Evolutionary conservation across 2,888 invertebrate species (phyloP).

Genomic region (Lithosia quadra): DNA sequence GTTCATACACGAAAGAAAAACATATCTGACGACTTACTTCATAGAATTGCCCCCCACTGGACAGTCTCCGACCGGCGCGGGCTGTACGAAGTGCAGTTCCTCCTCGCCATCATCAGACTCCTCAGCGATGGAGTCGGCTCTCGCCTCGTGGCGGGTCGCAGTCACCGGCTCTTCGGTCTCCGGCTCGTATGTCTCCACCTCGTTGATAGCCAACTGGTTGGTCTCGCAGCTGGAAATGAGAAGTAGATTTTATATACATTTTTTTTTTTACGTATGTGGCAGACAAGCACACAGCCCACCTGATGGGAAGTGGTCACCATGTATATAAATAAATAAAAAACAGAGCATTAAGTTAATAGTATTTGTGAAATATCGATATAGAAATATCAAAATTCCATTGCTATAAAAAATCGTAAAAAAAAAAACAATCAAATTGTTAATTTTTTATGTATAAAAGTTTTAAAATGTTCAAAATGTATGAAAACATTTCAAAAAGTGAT

Average conservation of each 20-base stretch:
- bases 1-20: too few relatives aligned
- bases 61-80: constrained; percentile 32
- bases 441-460: not conserved
- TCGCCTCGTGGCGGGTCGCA: constrained; percentile 65
- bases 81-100: constrained; percentile 29
- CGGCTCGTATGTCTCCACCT: constrained; percentile 82
- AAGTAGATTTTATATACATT: not conserved
- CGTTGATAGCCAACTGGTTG: constrained; percentile 90
- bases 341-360: too few relatives aligned
- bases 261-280: too few relatives aligned
- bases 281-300: too few relatives aligned
- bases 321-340: too few relatives aligned
- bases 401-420: constrained; percentile 30
- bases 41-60: not conserved
- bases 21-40: constrained; percentile 19
- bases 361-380: too few relatives aligned
- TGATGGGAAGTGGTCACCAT: too few relatives aligned
- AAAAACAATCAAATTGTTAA: not conserved
- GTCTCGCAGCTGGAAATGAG: constrained; percentile 86
- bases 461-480: not conserved
- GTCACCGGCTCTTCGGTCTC: constrained; percentile 45
- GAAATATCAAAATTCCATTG: not conserved
- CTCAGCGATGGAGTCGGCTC: constrained; percentile 79
- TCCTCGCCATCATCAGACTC: constrained; percentile 59
- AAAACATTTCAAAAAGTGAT: not conserved